Conservation (phyloP, 1,140 invertebrate genomes). For the Pollicipes pollicipes region DNA sequence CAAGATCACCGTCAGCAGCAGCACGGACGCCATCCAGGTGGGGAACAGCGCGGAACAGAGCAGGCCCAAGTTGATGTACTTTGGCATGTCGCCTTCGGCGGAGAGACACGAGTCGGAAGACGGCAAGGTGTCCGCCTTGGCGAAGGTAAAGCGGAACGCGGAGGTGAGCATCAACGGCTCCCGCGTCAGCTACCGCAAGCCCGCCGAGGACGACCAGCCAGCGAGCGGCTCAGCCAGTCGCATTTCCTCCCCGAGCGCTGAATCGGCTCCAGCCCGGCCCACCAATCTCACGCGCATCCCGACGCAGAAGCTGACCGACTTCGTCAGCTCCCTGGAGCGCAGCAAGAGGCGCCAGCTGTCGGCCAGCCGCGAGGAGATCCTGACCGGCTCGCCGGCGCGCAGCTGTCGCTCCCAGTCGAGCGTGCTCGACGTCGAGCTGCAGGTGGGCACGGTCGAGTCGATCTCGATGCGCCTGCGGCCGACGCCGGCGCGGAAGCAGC, state of each 20-base stretch:
- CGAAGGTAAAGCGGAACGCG: not conserved
- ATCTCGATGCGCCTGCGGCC: slow-evolving; percentile 52
- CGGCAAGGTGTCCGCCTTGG: not conserved
- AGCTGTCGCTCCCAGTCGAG: not conserved
- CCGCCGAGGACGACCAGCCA: not conserved
- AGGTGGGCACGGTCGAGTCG: not conserved
- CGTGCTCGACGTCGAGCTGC: not conserved
- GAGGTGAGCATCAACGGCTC: not conserved
- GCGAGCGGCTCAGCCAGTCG: not conserved
- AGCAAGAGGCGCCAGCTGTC: not conserved
- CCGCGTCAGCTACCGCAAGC: not conserved
- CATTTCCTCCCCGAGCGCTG: not conserved
- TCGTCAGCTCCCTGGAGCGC: not conserved
- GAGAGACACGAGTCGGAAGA: not conserved
- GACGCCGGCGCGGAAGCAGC: slow-evolving; percentile 52
- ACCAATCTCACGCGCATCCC: not conserved
- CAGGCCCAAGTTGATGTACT: not conserved
- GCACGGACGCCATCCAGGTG: not conserved
- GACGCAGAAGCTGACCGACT: not conserved
- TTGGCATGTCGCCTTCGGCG: not conserved
- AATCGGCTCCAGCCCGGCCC: not conserved
- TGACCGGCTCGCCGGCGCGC: not conserved
- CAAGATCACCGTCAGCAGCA: not conserved
- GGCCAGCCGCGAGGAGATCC: not conserved
- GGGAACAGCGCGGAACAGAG: not conserved